phyloP scores from a whole-genome alignment of 2,888 invertebrate genomes.

The Cylindroiulus punctatus region DNA sequence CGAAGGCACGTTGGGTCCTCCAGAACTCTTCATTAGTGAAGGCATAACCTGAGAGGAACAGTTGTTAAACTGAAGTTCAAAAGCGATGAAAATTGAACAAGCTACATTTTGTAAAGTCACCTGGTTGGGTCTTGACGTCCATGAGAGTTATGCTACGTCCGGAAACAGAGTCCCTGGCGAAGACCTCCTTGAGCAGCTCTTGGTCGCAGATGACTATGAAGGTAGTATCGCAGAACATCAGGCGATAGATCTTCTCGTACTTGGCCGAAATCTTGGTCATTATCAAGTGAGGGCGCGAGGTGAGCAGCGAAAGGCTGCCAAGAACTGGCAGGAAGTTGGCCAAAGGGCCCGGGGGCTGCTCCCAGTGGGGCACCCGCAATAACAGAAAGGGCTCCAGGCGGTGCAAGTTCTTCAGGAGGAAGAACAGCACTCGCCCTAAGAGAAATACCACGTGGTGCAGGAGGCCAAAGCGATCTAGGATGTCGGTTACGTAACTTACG shows the following conservation, averaged over 20 bases:
- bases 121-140: neutral
- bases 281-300: neutral
- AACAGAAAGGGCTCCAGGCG: too few relatives aligned
- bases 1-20: slow-evolving; percentile 84
- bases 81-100: neutral
- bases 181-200: neutral
- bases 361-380: too few relatives aligned
- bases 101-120: too few relatives aligned
- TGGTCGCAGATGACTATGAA: slow-evolving; percentile 41
- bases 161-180: neutral
- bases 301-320: slow-evolving; percentile 75
- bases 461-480: too few relatives aligned
- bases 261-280: slow-evolving; percentile 74
- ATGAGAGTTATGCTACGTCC: neutral
- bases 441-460: too few relatives aligned
- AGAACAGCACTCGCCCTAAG: too few relatives aligned
- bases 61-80: too few relatives aligned
- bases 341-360: slow-evolving; percentile 56
- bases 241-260: slow-evolving; percentile 71
- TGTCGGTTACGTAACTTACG: too few relatives aligned
- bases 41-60: slow-evolving; percentile 75
- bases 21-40: slow-evolving; percentile 83
- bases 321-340: slow-evolving; percentile 64
- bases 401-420: neutral
- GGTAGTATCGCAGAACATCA: slow-evolving; percentile 22